Percentiles rank a stretch among this genome's conserved stretches.
Evolutionary conservation across 2,888 invertebrate genomes (phyloP).

Genomic region (Lasioglossum figueresi): DNA sequence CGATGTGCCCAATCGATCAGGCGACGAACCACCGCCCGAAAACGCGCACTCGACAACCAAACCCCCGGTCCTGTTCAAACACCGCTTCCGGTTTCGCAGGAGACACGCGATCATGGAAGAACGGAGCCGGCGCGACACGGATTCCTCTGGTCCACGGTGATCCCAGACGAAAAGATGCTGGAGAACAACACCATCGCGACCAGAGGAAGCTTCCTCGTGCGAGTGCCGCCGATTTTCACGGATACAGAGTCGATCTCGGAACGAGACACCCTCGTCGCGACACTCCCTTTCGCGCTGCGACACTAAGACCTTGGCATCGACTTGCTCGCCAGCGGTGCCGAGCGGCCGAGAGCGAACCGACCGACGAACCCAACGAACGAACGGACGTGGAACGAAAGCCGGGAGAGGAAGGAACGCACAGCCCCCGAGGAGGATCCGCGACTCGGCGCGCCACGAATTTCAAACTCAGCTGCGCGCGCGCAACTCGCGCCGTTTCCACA

Average conservation of each 20-base stretch:
- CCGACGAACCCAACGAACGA: conserved; percentile 70
- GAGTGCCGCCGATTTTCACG: neutral
- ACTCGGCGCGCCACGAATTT: conserved; percentile 79
- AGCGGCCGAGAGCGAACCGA: conserved; percentile 66
- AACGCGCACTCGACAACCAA: neutral
- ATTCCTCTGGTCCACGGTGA: neutral
- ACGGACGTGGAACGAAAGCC: conserved; percentile 73
- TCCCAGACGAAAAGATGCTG: neutral
- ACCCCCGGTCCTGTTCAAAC: neutral
- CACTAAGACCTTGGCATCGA: conserved; percentile 70
- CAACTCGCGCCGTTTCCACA: conserved; percentile 17
- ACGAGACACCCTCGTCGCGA: neutral
- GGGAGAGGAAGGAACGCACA: conserved; percentile 67
- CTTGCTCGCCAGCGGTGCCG: conserved; percentile 78
- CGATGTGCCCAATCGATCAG: neutral
- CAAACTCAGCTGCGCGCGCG: conserved; percentile 77
- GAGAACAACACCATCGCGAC: conserved; percentile 16
- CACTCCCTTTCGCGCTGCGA: conserved; percentile 36
- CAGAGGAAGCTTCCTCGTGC: neutral
- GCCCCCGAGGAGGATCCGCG: conserved; percentile 66
- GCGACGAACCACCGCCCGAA: neutral
- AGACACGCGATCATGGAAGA: conserved; percentile 46
- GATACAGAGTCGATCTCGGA: neutral
- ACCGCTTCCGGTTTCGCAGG: neutral
- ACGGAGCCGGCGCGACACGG: conserved; percentile 8